phyloP scores from a whole-genome alignment of 2,113 vertebrate genomes.

The Heteronetta atricapilla region DNA sequence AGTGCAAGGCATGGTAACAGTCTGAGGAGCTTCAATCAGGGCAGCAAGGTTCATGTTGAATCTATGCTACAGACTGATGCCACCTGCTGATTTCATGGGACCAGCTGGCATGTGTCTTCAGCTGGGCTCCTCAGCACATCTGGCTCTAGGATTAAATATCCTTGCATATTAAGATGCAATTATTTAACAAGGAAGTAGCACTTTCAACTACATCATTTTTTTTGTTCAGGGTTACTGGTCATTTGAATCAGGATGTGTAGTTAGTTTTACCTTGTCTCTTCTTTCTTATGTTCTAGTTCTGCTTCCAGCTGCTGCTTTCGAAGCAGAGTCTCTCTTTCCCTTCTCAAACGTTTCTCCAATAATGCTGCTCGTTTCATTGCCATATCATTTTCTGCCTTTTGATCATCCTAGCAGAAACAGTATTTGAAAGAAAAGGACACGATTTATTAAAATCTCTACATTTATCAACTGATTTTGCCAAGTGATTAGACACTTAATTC shows the following conservation, averaged over 20 bases:
- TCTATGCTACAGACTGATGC: background rate
- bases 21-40: background rate
- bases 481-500: background rate
- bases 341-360: constrained; percentile 91
- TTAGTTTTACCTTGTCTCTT: constrained; percentile 88
- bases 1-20: background rate
- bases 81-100: background rate
- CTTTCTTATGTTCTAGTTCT: constrained; percentile 92
- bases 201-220: background rate
- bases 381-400: constrained; percentile 93
- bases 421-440: constrained; percentile 32
- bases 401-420: constrained; percentile 84
- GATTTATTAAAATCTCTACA: background rate
- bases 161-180: background rate
- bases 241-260: background rate
- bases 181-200: background rate
- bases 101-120: background rate
- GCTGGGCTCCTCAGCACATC: background rate
- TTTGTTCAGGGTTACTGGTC: background rate
- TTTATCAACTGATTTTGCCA: background rate
- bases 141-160: background rate
- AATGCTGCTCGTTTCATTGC: constrained; percentile 93
- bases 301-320: constrained; percentile 91
- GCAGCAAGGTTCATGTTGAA: background rate
- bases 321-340: constrained; percentile 91